These are phyloP conservation scores for Nibea albiflora DNA, from an alignment of 2,113 vertebrate species.

Conservation along the genomic window DNA sequence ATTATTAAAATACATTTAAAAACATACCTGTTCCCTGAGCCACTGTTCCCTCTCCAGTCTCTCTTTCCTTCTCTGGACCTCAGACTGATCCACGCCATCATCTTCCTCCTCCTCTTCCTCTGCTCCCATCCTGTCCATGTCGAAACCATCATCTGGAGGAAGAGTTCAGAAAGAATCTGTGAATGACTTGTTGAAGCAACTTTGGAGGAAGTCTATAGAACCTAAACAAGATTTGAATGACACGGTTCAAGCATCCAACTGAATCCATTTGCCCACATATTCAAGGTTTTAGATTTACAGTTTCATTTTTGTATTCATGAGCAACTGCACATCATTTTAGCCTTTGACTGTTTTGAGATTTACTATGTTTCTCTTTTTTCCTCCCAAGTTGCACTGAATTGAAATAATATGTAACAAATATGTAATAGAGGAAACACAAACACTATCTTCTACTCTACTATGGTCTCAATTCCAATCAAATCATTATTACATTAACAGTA, in stretches of 20 bases:
- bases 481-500: too few species aligned
- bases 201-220: background rate
- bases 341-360: background rate
- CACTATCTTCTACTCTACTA: background rate
- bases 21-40: conserved; percentile 92
- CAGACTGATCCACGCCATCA: conserved; percentile 87
- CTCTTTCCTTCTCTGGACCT: conserved; percentile 91
- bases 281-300: background rate
- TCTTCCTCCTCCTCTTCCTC: conserved; percentile 86
- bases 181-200: background rate
- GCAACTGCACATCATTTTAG: background rate
- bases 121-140: conserved; percentile 80
- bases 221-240: background rate
- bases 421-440: too few species aligned
- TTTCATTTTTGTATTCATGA: background rate
- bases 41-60: conserved; percentile 94
- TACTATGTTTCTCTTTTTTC: too few species aligned
- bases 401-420: background rate
- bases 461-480: too few species aligned
- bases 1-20: too few species aligned
- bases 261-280: background rate
- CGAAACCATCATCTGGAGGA: conserved; percentile 76
- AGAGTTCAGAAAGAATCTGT: background rate
- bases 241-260: background rate
- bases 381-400: background rate